Evolutionary conservation across 2,888 invertebrate species (phyloP).

Genomic region (Cacoxenus indagator): DNA sequence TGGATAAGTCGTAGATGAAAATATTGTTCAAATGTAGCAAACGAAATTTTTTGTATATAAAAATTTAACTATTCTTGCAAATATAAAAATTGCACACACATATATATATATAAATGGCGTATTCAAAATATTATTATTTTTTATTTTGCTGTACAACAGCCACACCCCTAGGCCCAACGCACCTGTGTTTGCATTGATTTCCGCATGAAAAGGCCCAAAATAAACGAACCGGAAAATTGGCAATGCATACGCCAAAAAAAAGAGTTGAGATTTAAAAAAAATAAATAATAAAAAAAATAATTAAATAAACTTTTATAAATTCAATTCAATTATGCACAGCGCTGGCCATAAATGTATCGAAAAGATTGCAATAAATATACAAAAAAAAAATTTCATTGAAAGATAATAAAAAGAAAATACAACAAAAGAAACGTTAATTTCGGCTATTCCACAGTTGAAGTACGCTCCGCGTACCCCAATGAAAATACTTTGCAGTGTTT

Average conservation of each 20-base stretch:
- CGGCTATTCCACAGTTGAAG: too few relatives aligned
- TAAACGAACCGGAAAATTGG: constrained; percentile 67
- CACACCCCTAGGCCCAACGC: constrained; percentile 27
- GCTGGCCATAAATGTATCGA: constrained; percentile 21
- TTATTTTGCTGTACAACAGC: constrained; percentile 27
- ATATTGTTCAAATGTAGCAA: neutral
- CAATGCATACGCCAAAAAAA: constrained; percentile 39
- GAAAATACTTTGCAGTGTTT: too few relatives aligned
- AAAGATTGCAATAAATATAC: too few relatives aligned
- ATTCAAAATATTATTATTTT: constrained; percentile 21
- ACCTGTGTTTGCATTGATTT: constrained; percentile 55
- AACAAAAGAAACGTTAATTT: too few relatives aligned
- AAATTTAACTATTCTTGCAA: too few relatives aligned
- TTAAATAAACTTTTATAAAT: constrained; percentile 3
- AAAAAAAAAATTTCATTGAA: too few relatives aligned
- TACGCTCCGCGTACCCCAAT: too few relatives aligned
- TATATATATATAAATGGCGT: too few relatives aligned
- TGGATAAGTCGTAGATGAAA: too few relatives aligned
- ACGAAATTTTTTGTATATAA: too few relatives aligned
- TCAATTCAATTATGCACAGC: neutral
- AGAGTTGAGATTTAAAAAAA: constrained; percentile 8
- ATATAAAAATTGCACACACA: too few relatives aligned
- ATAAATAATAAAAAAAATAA: constrained; percentile 25
- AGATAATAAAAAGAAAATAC: too few relatives aligned
- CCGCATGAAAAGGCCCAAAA: constrained; percentile 66